Evolutionary conservation across 2,888 invertebrate genomes (phyloP), one percentile per base, ranked within the genome.

Genomic region (Darwinula stevensoni): DNA sequence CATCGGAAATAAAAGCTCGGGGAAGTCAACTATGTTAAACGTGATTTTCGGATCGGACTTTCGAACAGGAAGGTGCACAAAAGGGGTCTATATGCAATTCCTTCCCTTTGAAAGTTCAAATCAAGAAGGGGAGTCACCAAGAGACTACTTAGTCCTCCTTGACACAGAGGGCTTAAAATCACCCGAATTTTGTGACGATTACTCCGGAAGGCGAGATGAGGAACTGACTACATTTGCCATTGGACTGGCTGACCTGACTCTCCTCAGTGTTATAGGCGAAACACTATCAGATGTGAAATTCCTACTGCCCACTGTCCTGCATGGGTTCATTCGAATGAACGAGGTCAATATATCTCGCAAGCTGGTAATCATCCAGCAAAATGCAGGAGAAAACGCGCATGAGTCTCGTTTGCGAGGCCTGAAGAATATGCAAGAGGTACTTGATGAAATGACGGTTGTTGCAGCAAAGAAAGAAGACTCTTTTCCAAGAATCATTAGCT

Each of bases 161-260:
- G 22, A 22, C 22, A 22, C 22, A 6, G 22, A 22, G n/a, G 22
- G 22, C 22, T n/a, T 22, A 22, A 22, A 22, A 9, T 22, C 22
- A 22, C 22, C 22, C 22, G 22, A 22, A 22, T 6, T 9, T n/a
- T 6, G 9, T 6, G 22, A 22, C 22, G 22, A 22, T n/a, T 6
- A n/a, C 6, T 22, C 22, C 9, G n/a, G n/a, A n/a, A 6, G 22
- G n/a, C 6, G n/a, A n/a, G 22, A 22, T n/a, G n/a, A 22, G 9
- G 22, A 22, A 22, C 6, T 22, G 22, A n/a, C 22, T 9, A 22
- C 22, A 9, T 22, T 22, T 22, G 22, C 6, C 22, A 22, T 22
- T 22, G 22, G 22, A 22, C 6, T 22, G 9, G 22, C 22, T 9
- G 9, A 22, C 9, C 6, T 9, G n/a, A 22, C 22, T 22, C 6